phyloP scores from a whole-genome alignment of 2,888 invertebrate species.

The Trichacis sp. region DNA sequence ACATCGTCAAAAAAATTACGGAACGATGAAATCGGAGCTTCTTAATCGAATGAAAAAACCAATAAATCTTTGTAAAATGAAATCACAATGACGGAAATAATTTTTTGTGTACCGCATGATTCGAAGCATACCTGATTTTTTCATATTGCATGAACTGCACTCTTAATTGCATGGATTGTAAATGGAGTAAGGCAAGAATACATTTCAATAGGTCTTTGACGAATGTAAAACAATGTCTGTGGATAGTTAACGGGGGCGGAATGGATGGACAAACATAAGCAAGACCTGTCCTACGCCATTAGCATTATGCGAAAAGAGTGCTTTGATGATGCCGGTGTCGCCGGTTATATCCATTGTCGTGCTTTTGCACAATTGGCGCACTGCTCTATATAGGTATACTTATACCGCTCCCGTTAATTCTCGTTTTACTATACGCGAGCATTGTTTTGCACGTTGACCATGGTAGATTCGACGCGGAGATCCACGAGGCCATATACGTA shows the following conservation, averaged over 20 bases:
- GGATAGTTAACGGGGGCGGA: slow-evolving; percentile 30
- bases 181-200: slow-evolving; percentile 3
- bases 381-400: slow-evolving; percentile 33
- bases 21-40: too few relatives aligned
- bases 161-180: slow-evolving; percentile 12
- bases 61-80: too few relatives aligned
- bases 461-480: slow-evolving; percentile 27
- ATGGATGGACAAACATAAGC: slow-evolving; percentile 32
- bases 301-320: slow-evolving; percentile 37
- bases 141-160: too few relatives aligned
- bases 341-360: slow-evolving; percentile 39
- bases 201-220: slow-evolving; percentile 14
- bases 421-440: slow-evolving; percentile 36
- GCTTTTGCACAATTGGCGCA: slow-evolving; percentile 37
- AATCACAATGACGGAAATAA: too few relatives aligned
- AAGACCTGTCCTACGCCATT: slow-evolving; percentile 33
- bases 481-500: slow-evolving; percentile 8
- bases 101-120: too few relatives aligned
- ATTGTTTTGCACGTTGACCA: slow-evolving; percentile 38
- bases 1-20: too few relatives aligned
- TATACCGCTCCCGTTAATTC: slow-evolving; percentile 39
- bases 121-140: too few relatives aligned
- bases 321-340: slow-evolving; percentile 39
- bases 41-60: too few relatives aligned
- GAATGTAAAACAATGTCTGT: slow-evolving; percentile 22